A percentile compares a stretch with the other conserved stretches of the same genome.
phyloP scores from a whole-genome alignment of 1,140 invertebrate genomes.

The Anastatus disparis region DNA sequence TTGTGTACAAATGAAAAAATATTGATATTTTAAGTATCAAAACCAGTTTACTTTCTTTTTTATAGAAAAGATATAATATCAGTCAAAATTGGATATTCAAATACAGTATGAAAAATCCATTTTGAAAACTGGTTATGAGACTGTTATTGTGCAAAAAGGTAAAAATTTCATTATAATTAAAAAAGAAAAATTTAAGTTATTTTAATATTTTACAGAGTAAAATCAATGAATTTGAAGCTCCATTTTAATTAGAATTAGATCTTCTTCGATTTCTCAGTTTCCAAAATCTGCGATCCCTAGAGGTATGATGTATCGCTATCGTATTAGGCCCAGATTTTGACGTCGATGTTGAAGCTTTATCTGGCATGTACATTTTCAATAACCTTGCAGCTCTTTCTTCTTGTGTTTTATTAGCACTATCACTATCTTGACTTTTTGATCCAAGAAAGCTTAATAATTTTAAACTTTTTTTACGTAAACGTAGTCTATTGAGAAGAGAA shows the following conservation, averaged over 20 bases:
- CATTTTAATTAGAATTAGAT: slow-evolving; percentile 52
- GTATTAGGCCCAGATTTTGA: slow-evolving; percentile 49
- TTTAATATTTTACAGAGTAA: too few species aligned
- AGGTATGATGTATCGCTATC: slow-evolving; percentile 62
- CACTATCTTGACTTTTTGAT: slow-evolving; percentile 51
- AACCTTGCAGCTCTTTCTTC: slow-evolving; percentile 59
- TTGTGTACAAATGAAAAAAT: too few species aligned
- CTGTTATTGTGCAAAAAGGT: too few species aligned
- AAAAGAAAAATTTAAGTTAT: too few species aligned
- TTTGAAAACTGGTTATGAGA: too few species aligned
- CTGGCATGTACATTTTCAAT: slow-evolving; percentile 58
- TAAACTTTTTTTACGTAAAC: slow-evolving; percentile 54
- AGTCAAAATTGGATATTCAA: too few species aligned
- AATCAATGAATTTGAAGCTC: too few species aligned
- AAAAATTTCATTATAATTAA: too few species aligned
- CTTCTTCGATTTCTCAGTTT: slow-evolving; percentile 60
- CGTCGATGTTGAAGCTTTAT: slow-evolving; percentile 43
- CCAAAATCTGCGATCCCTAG: slow-evolving; percentile 63
- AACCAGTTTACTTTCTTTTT: too few species aligned
- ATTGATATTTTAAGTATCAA: too few species aligned
- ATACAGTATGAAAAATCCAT: too few species aligned
- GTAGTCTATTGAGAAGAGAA: slow-evolving; percentile 53
- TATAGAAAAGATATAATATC: too few species aligned
- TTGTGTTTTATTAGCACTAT: slow-evolving; percentile 49
- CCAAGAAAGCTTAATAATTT: slow-evolving; percentile 57